phyloP scores from a whole-genome alignment of 2,888 invertebrate genomes.

The Chelonus formosanus region DNA sequence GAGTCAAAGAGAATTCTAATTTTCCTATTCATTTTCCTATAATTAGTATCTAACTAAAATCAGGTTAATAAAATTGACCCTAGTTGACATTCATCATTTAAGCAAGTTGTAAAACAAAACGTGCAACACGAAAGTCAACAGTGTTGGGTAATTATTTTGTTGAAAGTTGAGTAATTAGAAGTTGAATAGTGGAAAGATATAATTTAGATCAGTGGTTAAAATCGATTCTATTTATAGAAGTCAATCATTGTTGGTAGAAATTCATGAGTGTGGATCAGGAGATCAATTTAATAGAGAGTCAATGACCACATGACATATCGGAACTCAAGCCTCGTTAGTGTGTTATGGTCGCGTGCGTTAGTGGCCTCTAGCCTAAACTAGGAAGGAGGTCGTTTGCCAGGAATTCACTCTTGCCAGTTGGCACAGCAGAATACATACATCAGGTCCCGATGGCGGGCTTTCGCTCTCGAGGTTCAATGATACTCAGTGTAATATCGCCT shows the following conservation, averaged over 20 bases:
- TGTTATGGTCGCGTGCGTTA: constrained; percentile 28
- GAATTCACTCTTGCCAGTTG: constrained; percentile 28
- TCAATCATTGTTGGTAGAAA: not conserved
- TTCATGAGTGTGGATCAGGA: not conserved
- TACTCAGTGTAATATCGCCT: constrained; percentile 10
- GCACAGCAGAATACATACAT: constrained; percentile 11
- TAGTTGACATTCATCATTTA: no score
- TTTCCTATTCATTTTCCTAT: no score
- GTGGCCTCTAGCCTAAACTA: constrained; percentile 18
- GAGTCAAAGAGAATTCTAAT: no score
- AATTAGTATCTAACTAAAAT: no score
- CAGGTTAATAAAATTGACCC: no score
- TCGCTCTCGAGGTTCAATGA: constrained; percentile 3
- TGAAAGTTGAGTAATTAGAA: no score
- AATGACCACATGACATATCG: constrained; percentile 26
- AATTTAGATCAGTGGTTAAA: not conserved
- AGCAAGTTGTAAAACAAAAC: no score
- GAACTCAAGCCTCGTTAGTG: constrained; percentile 33
- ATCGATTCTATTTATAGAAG: not conserved
- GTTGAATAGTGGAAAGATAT: no score
- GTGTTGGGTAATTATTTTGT: no score
- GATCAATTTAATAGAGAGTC: constrained; percentile 18
- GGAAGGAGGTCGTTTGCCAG: constrained; percentile 24
- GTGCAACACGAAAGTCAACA: no score
- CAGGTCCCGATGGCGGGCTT: constrained; percentile 3